A percentile compares a stretch with the other conserved stretches of the same genome.
Evolutionary conservation across 2,888 invertebrate genomes (phyloP).

Genomic region (Drosophila mercatorum): DNA sequence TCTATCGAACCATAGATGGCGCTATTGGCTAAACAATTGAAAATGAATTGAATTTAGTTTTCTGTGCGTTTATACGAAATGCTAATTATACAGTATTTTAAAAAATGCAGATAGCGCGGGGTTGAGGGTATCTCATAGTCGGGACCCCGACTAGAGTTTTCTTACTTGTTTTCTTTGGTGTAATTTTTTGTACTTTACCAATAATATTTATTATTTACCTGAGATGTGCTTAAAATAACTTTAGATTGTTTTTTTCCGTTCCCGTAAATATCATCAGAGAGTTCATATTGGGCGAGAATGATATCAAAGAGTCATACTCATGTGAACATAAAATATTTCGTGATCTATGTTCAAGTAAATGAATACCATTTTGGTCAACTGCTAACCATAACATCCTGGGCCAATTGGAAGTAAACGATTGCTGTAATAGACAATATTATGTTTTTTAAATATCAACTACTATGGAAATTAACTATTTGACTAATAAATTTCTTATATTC

Average conservation of each 20-base stretch:
- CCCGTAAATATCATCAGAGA: constrained; percentile 97
- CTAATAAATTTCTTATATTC: too few species aligned
- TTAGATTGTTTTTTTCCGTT: constrained; percentile 95
- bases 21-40: too few species aligned
- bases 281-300: constrained; percentile 96
- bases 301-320: constrained; percentile 94
- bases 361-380: constrained; percentile 96
- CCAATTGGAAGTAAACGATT: constrained; percentile 98
- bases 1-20: too few species aligned
- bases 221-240: constrained; percentile 96
- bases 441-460: neutral
- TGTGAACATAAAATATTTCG: constrained; percentile 95
- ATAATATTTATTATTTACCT: constrained; percentile 85
- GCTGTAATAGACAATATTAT: constrained; percentile 86
- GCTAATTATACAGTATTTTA: too few species aligned
- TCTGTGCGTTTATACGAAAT: too few species aligned
- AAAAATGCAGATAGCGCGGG: too few species aligned
- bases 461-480: too few species aligned
- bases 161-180: too few species aligned
- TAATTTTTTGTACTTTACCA: too few species aligned
- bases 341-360: constrained; percentile 94
- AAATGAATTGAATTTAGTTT: too few species aligned
- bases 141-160: too few species aligned
- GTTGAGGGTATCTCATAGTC: too few species aligned
- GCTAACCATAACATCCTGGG: constrained; percentile 96